Evolutionary conservation across 2,113 vertebrate genomes (phyloP), one percentile per base, ranked within the genome.

Genomic region (Myocastor coypus): DNA sequence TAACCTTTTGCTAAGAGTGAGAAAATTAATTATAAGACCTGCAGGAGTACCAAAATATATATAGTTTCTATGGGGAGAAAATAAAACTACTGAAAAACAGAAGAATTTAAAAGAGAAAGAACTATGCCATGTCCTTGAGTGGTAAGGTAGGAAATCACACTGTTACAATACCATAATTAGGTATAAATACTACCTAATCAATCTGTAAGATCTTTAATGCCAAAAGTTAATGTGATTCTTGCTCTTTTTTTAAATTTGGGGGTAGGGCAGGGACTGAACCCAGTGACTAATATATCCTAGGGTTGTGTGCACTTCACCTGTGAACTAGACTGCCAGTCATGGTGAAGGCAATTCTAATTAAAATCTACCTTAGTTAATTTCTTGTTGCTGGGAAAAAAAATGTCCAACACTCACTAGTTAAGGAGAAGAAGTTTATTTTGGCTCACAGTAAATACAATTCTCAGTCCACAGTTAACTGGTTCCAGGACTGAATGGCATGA

Each of bases 1-100:
- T 66, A 81, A 59, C 37, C 22, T 26, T 87, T 91, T 34, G 32
- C 20, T 86, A 86, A n/a, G 50, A 78, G 24, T 69, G 89, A 83
- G 24, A 94, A 94, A 94, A 94, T 87, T 80, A 94, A 94, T 87
- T 80, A 89, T 85, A 64, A 87, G 5, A 37, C 55, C 87, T 55
- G 20, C 20, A 69, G 40, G 34, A 86, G 57, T n/a, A 89, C 75
- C 57, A 89, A 96, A 83, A 83, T 50, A 90, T 4, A 5, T 42
- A 69, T 34, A 86, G 59, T 19, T 52, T 8, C 13, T 64, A 52
- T 34, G 59, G 5, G 37, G 9, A 75, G 24, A 61, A 82, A 81
- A 75, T 77, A 82, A 64, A 90, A 82, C 32, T 75, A 86, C 42
- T 89, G 12, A 82, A 87, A 96, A 83, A n/a, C 30, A 57, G 68